phyloP scores from a whole-genome alignment of 2,113 vertebrate genomes.

The Alethe castanea region DNA sequence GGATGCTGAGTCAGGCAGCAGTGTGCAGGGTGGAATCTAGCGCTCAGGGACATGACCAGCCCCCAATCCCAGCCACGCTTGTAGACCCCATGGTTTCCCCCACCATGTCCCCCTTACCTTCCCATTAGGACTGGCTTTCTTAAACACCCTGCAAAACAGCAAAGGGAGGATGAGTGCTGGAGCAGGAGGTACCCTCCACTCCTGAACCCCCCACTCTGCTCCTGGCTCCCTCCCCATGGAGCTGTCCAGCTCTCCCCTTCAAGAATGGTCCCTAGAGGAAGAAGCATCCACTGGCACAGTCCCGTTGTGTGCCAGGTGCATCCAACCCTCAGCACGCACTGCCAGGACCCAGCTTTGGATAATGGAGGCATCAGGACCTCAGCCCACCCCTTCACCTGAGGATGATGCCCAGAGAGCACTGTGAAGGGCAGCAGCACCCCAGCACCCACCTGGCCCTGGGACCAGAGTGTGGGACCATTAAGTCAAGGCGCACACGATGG shows the following conservation, averaged over 20 bases:
- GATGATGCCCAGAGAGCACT: background rate
- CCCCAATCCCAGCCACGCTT: fast-evolving
- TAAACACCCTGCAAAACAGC: constrained; percentile 83
- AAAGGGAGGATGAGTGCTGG: background rate
- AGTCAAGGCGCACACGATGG: background rate
- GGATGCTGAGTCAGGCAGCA: background rate
- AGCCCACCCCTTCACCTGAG: fast-evolving
- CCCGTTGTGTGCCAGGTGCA: background rate
- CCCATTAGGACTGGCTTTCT: constrained; percentile 88
- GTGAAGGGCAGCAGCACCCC: background rate
- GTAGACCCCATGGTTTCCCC: background rate
- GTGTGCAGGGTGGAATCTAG: background rate
- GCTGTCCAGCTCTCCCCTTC: background rate
- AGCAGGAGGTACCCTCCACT: background rate
- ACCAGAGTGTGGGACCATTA: background rate
- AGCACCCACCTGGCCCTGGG: background rate
- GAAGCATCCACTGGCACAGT: background rate
- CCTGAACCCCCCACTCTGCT: background rate
- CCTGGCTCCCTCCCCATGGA: background rate
- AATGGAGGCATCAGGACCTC: background rate
- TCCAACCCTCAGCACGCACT: background rate
- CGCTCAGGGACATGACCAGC: background rate
- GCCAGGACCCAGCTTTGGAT: background rate
- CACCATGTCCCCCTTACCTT: constrained; percentile 21
- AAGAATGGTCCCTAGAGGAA: background rate